Base-by-base conservation (phyloP, 2,797 vertebrate species). In the Anguilla marmorata region DNA sequence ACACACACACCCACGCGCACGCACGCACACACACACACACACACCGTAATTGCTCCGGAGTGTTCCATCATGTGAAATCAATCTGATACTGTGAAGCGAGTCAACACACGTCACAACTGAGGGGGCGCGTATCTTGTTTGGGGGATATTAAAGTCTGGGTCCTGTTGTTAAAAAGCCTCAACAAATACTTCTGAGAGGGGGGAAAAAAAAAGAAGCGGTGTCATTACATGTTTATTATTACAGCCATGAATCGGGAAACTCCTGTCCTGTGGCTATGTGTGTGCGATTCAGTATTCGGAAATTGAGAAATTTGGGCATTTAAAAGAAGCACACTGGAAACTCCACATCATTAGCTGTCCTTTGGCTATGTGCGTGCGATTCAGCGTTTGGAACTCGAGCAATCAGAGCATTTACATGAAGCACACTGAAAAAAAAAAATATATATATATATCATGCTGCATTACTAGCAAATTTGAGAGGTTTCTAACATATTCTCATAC, bases 401-500 rank as follows among this genome's bases (percentile, higher is more conserved):
- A 52, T 84, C 27, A 27, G 12, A 56, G 27, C 19, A 37, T 85
- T 60, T 60, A 56, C 19, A 41, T 19, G 7, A 85, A 58, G 24
- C 48, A 33, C 50, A 84, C 52, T 37, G 33, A n/a, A n/a, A 85
- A 30, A n/a, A 30, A 84, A 12, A 8, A 9, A 27, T 41, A 41
- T 41, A 41, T 45, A 52, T 52, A 58, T 27, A 48, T 56, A 86
- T 33, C 63, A 33, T 63, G 56, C 85, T 85, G 72, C 88, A 45
- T 21, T 87, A 90, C 30, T 16, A 63, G 86, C 90, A 63, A 41
- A 89, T 89, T 76, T 88, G 88, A 54, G 50, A 88, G 66, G 85
- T 69, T 56, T 58, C 86, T 14, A 30, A 63, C 30, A 21, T 56
- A 33, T 89, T 80, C 85, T 86, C 97, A 96, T 96, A 99, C 98